These are phyloP conservation scores for Haliclona indistincta DNA, from an alignment of 37 sponge, comb jelly and placozoan genomes.

Conservation along the genomic window DNA sequence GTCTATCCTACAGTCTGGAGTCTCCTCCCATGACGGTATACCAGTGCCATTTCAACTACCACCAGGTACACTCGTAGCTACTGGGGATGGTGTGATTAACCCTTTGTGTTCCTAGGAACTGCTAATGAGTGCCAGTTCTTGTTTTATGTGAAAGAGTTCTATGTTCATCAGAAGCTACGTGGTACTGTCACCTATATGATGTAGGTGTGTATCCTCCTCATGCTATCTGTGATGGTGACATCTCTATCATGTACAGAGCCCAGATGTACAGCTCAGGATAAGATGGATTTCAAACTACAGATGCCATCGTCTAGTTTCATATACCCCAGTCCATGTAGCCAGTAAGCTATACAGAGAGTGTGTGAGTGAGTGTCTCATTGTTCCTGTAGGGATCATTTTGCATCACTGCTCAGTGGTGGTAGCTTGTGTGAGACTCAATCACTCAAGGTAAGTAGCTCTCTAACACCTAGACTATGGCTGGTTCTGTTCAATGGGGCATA, in stretches of 20 bases:
- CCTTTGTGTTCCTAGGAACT: slow-evolving; percentile 21
- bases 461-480: no score
- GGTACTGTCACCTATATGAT: slow-evolving; percentile 94
- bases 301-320: slow-evolving; percentile 84
- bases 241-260: no score
- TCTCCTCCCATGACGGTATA: slow-evolving; percentile 50
- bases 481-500: no score
- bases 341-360: slow-evolving; percentile 31
- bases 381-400: slow-evolving; percentile 44
- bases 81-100: slow-evolving; percentile 65
- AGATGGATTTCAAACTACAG: slow-evolving; percentile 80
- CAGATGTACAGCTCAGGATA: slow-evolving; percentile 78
- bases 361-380: slow-evolving; percentile 9
- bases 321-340: slow-evolving; percentile 53
- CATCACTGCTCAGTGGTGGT: slow-evolving; percentile 60
- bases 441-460: slow-evolving; percentile 49
- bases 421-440: slow-evolving; percentile 74
- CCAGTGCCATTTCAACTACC: slow-evolving; percentile 84
- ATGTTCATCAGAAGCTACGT: slow-evolving; percentile 84
- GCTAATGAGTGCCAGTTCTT: slow-evolving; percentile 89
- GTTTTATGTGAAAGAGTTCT: slow-evolving; percentile 73
- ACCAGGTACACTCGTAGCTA: no score
- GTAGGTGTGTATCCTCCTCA: slow-evolving; percentile 76
- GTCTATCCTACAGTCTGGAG: slow-evolving; percentile 25
- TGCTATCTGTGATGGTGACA: no score